A percentile compares a stretch with the other conserved stretches of the same genome.
phyloP scores from a whole-genome alignment of 2,797 vertebrate species.

The Ceyx erithaca region DNA sequence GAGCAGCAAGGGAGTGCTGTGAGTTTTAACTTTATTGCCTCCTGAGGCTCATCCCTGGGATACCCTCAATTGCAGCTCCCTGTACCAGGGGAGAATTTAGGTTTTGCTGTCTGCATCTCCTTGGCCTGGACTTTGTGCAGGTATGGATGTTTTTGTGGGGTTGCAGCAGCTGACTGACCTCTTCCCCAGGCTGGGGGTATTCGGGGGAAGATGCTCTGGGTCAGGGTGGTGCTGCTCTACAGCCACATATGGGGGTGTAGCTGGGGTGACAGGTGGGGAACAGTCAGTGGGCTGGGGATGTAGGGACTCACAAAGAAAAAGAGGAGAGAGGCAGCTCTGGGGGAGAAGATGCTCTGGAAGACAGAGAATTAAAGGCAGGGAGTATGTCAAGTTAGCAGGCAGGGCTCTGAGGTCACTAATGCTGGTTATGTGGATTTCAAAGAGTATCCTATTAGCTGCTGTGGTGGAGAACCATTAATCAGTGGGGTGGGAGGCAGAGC shows the following conservation, averaged over 20 bases:
- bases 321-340: background rate
- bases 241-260: background rate
- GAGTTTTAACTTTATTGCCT: slow-evolving; percentile 38
- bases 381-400: background rate
- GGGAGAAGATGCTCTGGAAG: background rate
- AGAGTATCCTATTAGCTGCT: slow-evolving; percentile 48
- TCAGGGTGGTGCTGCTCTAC: background rate
- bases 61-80: background rate
- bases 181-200: background rate
- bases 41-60: slow-evolving; percentile 30
- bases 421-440: slow-evolving; percentile 54
- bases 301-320: background rate
- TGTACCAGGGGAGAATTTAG: background rate
- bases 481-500: slow-evolving; percentile 14
- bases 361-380: background rate
- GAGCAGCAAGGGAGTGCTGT: background rate
- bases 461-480: slow-evolving; percentile 27
- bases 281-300: background rate
- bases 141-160: background rate
- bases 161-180: background rate
- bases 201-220: background rate
- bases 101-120: slow-evolving; percentile 10
- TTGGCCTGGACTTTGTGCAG: background rate
- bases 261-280: background rate
- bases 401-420: slow-evolving; percentile 44